phyloP scores from a whole-genome alignment of 1,140 invertebrate species.

The Heliconius congener region DNA sequence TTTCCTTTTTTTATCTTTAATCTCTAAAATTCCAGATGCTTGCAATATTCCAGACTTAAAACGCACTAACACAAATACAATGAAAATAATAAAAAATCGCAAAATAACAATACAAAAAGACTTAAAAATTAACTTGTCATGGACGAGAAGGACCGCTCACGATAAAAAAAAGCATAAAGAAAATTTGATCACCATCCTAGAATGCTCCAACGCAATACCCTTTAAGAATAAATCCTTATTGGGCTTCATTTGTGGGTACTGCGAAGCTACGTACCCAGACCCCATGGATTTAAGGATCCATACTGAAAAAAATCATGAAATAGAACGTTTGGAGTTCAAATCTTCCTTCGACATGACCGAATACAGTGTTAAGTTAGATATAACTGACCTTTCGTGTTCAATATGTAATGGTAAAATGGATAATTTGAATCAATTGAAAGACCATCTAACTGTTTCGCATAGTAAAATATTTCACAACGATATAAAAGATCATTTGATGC shows the following conservation, averaged over 20 bases:
- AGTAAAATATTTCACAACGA: constrained; percentile 55
- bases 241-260: constrained; percentile 64
- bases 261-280: constrained; percentile 55
- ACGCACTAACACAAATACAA: constrained; percentile 29
- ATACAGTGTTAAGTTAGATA: constrained; percentile 62
- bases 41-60: constrained; percentile 44
- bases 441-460: constrained; percentile 56
- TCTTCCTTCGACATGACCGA: constrained; percentile 56
- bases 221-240: constrained; percentile 61
- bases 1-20: not conserved
- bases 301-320: constrained; percentile 52
- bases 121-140: constrained; percentile 46
- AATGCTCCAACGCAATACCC: constrained; percentile 60
- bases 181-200: constrained; percentile 57
- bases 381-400: constrained; percentile 51
- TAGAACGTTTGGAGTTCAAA: constrained; percentile 55
- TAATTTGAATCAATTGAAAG: constrained; percentile 50
- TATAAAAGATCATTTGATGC: constrained; percentile 64
- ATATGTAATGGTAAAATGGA: constrained; percentile 52
- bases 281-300: constrained; percentile 56
- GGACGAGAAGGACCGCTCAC: constrained; percentile 30
- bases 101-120: constrained; percentile 38
- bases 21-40: constrained; percentile 42
- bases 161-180: constrained; percentile 61
- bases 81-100: constrained; percentile 36